A percentile compares a stretch with the other conserved stretches of the same genome.
phyloP scores from a whole-genome alignment of 2,113 vertebrate genomes.

The Chascanopsetta lugubris region DNA sequence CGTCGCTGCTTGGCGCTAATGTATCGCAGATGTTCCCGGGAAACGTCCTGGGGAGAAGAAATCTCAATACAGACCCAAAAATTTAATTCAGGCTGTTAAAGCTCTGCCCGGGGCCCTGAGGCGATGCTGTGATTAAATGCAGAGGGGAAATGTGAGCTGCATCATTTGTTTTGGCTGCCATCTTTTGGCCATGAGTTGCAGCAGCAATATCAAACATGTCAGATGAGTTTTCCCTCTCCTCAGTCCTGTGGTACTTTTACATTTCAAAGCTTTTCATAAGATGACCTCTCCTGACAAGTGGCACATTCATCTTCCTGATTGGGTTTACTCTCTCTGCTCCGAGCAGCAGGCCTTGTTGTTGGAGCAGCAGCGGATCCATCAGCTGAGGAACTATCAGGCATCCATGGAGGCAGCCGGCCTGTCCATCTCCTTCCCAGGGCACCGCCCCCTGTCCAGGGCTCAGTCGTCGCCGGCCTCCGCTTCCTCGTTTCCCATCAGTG shows the following conservation, averaged over 20 bases:
- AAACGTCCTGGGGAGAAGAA: slow-evolving; percentile 5
- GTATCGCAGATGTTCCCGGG: not conserved
- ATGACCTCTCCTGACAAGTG: not conserved
- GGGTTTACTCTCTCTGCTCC: not conserved
- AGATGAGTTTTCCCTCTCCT: not conserved
- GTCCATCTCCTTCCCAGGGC: slow-evolving; percentile 88
- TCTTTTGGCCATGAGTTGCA: slow-evolving; percentile 49
- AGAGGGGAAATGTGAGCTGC: not conserved
- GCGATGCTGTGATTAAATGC: slow-evolving; percentile 1
- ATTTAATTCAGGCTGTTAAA: not conserved
- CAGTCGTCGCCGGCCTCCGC: slow-evolving; percentile 95
- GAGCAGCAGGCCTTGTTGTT: slow-evolving; percentile 92
- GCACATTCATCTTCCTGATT: slow-evolving; percentile 2
- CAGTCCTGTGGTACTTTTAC: not conserved
- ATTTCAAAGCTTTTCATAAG: not conserved
- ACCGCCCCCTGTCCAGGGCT: slow-evolving; percentile 93
- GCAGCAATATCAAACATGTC: slow-evolving; percentile 7
- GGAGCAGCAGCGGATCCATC: slow-evolving; percentile 97
- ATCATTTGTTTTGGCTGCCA: slow-evolving; percentile 59
- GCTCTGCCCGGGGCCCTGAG: not conserved
- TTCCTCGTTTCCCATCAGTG: slow-evolving; percentile 88
- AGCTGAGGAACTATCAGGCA: slow-evolving; percentile 96
- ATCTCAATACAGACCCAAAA: not conserved
- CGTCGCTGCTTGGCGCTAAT: slow-evolving; percentile 7
- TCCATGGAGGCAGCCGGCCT: slow-evolving; percentile 95